phyloP scores from a whole-genome alignment of 2,797 vertebrate species.

The Salmo trutta region DNA sequence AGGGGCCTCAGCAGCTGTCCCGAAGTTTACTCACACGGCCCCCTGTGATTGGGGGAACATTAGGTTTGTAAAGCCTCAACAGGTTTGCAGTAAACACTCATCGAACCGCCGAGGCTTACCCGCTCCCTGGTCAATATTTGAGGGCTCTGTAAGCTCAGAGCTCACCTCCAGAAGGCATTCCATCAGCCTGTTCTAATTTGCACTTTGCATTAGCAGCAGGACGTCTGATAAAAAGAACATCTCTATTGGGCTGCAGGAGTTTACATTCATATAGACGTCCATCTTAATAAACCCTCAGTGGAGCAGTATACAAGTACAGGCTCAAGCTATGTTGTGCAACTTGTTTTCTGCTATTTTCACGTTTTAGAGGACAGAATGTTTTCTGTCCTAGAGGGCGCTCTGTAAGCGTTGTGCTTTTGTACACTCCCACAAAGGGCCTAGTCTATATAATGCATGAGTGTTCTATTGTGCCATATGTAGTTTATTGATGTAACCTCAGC shows the following conservation, averaged over 20 bases:
- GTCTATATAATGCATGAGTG: background rate
- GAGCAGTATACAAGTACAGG: background rate
- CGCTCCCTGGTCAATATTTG: slow-evolving; percentile 61
- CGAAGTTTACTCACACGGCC: slow-evolving; percentile 71
- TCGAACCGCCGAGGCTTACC: slow-evolving; percentile 16
- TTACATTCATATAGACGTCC: background rate
- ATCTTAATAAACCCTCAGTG: background rate
- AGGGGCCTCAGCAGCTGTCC: slow-evolving; percentile 69
- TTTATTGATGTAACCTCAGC: background rate
- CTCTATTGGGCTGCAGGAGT: slow-evolving; percentile 22
- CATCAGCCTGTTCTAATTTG: slow-evolving; percentile 53
- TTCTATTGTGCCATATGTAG: background rate
- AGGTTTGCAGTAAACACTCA: slow-evolving; percentile 65
- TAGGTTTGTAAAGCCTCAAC: slow-evolving; percentile 67
- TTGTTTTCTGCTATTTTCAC: background rate
- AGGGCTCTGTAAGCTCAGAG: background rate
- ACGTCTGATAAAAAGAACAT: slow-evolving; percentile 36
- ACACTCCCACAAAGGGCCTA: background rate
- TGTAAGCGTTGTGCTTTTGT: background rate
- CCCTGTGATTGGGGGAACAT: slow-evolving; percentile 65
- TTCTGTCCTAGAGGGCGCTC: background rate
- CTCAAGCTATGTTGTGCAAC: background rate
- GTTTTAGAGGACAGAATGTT: background rate
- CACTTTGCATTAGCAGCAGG: slow-evolving; percentile 46
- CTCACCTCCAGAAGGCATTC: slow-evolving; percentile 45